Percentiles rank a stretch among this genome's conserved stretches.
phyloP scores from a whole-genome alignment of 2,797 vertebrate genomes.

The Neomorphus geoffroyi region DNA sequence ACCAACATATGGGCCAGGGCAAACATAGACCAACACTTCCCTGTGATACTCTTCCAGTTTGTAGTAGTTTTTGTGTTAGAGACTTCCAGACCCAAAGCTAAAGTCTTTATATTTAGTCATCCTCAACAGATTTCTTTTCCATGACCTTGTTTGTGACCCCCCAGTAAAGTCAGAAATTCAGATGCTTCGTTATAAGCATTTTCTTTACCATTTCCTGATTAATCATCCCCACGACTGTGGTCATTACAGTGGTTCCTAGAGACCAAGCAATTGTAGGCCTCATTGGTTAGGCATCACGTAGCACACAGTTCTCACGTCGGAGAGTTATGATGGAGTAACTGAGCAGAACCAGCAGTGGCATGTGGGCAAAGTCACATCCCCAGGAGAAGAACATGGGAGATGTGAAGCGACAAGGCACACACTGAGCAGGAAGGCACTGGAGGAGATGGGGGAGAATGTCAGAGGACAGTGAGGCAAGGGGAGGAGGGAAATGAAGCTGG shows the following conservation, averaged over 20 bases:
- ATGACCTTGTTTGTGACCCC: conserved; percentile 5
- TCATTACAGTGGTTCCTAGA: background rate
- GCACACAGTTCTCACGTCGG: background rate
- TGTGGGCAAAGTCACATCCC: background rate
- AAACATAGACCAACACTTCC: background rate
- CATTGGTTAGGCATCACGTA: background rate
- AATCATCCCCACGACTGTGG: background rate
- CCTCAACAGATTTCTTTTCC: background rate
- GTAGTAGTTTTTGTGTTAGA: background rate
- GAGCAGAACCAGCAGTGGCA: background rate
- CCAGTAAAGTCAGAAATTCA: background rate
- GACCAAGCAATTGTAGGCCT: background rate
- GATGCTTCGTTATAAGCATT: conserved; percentile 6
- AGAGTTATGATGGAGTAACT: background rate
- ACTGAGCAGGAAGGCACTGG: background rate
- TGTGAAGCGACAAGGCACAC: background rate
- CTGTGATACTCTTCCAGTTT: background rate
- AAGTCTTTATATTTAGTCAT: background rate
- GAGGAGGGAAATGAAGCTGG: background rate
- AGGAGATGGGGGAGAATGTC: background rate
- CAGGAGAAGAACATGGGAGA: background rate
- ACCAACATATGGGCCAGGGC: background rate
- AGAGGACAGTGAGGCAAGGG: background rate
- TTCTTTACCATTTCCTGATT: conserved; percentile 63
- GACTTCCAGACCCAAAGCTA: background rate